Conservation (phyloP, 2,113 vertebrate genomes). For the Xiphorhynchus elegans region DNA sequence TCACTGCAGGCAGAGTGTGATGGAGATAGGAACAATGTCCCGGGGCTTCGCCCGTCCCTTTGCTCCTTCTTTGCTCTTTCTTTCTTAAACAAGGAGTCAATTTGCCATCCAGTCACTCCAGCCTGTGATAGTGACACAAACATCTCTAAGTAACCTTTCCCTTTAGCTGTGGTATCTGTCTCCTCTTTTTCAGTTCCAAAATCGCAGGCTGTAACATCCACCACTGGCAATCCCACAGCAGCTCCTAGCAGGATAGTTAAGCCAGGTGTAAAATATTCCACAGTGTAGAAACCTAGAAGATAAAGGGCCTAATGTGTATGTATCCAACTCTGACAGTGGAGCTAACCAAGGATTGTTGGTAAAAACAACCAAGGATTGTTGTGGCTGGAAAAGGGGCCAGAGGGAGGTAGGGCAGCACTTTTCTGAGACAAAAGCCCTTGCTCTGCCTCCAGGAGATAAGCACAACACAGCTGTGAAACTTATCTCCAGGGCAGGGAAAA, state of each 20-base stretch:
- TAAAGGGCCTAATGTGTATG: not conserved
- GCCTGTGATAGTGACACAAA: not conserved
- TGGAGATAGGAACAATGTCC: not conserved
- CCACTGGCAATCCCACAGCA: not conserved
- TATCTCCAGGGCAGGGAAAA: rapidly evolving
- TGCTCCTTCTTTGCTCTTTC: not conserved
- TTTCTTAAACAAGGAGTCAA: not conserved
- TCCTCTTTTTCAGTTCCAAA: not conserved
- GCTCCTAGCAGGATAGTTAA: not conserved
- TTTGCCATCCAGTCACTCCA: not conserved
- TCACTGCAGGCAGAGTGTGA: too few species aligned
- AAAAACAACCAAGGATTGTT: not conserved
- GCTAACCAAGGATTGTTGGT: not conserved
- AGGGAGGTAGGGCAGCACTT: not conserved
- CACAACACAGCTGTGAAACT: not conserved
- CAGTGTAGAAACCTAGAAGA: not conserved
- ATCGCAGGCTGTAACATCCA: not conserved
- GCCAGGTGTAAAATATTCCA: not conserved
- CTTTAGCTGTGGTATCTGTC: not conserved
- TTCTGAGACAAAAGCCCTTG: not conserved
- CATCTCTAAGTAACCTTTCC: too few species aligned
- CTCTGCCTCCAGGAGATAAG: not conserved
- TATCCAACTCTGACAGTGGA: not conserved
- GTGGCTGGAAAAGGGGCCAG: not conserved
- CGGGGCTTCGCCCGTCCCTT: not conserved